Conservation (phyloP, 2,888 invertebrate species). For the Glomeris marginata region DNA sequence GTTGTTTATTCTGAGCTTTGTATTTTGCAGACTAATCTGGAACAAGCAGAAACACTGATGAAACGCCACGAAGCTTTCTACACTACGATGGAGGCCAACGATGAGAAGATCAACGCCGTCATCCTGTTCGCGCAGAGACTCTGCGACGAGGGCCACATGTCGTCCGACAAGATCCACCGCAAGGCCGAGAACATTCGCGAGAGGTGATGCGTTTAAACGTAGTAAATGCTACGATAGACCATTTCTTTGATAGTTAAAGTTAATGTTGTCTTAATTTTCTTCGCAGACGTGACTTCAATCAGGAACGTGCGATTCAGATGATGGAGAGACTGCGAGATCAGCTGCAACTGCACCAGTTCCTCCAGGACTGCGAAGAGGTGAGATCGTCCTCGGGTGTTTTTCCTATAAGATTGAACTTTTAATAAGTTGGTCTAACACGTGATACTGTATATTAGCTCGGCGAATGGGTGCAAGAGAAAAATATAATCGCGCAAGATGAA, state of each 20-base stretch:
- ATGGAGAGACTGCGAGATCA: constrained; percentile 90
- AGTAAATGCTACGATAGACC: too few species aligned
- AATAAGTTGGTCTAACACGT: not conserved
- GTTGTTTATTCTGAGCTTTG: constrained; percentile 3
- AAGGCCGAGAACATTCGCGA: constrained; percentile 90
- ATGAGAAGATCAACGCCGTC: constrained; percentile 95
- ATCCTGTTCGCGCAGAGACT: constrained; percentile 84
- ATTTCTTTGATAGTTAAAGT: too few species aligned
- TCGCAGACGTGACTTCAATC: constrained; percentile 57
- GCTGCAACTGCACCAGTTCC: constrained; percentile 88
- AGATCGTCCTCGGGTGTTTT: constrained; percentile 6
- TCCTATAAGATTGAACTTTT: not conserved
- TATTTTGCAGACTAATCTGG: constrained; percentile 49
- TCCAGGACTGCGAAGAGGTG: constrained; percentile 74
- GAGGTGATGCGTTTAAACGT: constrained; percentile 34
- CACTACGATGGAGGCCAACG: constrained; percentile 99
- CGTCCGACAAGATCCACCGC: constrained; percentile 88
- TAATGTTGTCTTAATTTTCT: not conserved
- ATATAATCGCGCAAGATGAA: constrained; percentile 96
- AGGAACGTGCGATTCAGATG: constrained; percentile 75
- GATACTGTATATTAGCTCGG: constrained; percentile 40
- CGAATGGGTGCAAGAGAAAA: constrained; percentile 99
- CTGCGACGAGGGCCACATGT: constrained; percentile 87
- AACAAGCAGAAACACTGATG: constrained; percentile 92
- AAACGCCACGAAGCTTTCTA: constrained; percentile 98